Base-by-base conservation (phyloP, 2,888 invertebrate species). In the Polydesmus complanatus region DNA sequence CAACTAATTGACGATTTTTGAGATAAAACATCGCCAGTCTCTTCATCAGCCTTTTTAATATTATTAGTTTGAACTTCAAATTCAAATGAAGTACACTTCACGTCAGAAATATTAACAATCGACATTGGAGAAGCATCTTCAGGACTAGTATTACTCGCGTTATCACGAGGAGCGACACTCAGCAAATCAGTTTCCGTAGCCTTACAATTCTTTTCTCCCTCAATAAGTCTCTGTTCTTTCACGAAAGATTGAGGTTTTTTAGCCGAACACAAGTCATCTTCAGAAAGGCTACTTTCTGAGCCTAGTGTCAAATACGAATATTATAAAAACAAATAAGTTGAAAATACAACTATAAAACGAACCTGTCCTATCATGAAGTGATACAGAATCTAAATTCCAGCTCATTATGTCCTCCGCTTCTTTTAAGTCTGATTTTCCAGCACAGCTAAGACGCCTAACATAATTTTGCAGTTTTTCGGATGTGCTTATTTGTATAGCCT, bases 231-330 rank as follows among this genome's bases (percentile, higher is more conserved):
- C 5, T 14, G 37, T 37, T 37, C 37, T 37, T 37, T 37, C 14
- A 37, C 5, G 14, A 37, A 37, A 8, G 37, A 37, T 14, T 37
- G 37, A 14, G 8, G 5, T 14, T 8, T 37, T 14, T 14, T 14
- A 37, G 37, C 37, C 14, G 37, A 8, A 14, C 37, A 37, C 37
- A 77, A 72, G 63, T 77, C 77, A 19, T 70, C 72, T 69, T 90
- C 90, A 0, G 89, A 89, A 58, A 90, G 77, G 65, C 89, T 90
- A 69, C 89, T 90, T 69, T 90, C 91, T 0, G 89, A 90, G n/a
- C 84, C 88, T 23, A 89, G 89, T 75, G 90, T 90, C 57, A 81
- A 81, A 57, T 88, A 72, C 66, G 75, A 75, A 56, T 78, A 80
- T 73, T 64, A 2, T 58, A 66, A 54, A 59, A 49, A 47, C n/a